Evolutionary conservation across 2,797 vertebrate genomes (phyloP).

Genomic region (Crenichthys baileyi): DNA sequence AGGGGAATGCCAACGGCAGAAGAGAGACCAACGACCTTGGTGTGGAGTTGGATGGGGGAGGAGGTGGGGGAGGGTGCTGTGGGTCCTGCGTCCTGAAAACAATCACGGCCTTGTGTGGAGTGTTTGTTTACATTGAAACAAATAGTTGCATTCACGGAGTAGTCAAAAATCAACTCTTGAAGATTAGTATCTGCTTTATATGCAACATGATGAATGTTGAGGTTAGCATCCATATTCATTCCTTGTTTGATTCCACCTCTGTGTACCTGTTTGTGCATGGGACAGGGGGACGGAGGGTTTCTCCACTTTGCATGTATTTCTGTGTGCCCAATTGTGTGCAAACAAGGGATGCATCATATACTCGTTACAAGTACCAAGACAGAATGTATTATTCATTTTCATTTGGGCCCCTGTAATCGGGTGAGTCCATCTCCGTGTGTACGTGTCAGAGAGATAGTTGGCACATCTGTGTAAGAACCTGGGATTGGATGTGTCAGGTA

Average conservation of each 20-base stretch:
- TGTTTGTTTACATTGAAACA: neutral
- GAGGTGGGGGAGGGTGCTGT: conserved; percentile 52
- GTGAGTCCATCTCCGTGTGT: conserved; percentile 43
- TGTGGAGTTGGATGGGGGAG: conserved; percentile 35
- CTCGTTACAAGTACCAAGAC: conserved; percentile 72
- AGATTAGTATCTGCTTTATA: neutral
- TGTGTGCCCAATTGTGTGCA: conserved; percentile 64
- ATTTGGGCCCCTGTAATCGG: conserved; percentile 77
- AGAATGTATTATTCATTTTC: conserved; percentile 84
- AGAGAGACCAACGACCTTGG: conserved; percentile 78
- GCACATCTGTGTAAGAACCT: conserved; percentile 82
- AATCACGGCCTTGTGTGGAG: conserved; percentile 25
- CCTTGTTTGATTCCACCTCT: neutral
- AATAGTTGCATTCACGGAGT: too few relatives aligned
- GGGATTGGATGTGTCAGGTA: conserved; percentile 85
- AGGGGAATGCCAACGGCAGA: conserved; percentile 77
- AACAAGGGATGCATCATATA: conserved; percentile 70
- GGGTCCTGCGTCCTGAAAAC: conserved; percentile 43
- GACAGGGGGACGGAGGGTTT: neutral
- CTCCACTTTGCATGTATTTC: conserved; percentile 41
- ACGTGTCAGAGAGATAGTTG: conserved; percentile 30
- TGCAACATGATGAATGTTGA: conserved; percentile 18
- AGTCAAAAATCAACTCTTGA: neutral
- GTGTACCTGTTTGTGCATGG: conserved; percentile 12
- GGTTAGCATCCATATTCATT: neutral